phyloP scores from a whole-genome alignment of 2,797 vertebrate species.

The Allobates femoralis region DNA sequence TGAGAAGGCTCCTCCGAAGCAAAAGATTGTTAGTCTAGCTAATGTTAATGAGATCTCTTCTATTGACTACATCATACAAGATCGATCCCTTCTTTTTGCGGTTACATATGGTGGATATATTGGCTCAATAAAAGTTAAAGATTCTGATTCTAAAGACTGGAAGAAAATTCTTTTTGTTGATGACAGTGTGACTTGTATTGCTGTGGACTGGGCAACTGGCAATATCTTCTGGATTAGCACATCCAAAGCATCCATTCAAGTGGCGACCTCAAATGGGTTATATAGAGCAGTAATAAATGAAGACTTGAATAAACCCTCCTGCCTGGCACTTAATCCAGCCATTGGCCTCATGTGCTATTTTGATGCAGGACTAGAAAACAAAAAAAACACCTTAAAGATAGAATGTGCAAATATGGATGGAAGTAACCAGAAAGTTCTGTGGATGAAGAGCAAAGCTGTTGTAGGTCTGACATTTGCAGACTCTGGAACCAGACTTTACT shows the following conservation, averaged over 20 bases:
- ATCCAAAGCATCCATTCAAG: slow-evolving; percentile 72
- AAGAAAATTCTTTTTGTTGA: slow-evolving; percentile 74
- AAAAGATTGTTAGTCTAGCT: slow-evolving; percentile 73
- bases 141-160: slow-evolving; percentile 70
- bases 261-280: slow-evolving; percentile 73
- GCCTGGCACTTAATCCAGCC: slow-evolving; percentile 81
- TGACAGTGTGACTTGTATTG: slow-evolving; percentile 75
- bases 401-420: slow-evolving; percentile 89
- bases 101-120: slow-evolving; percentile 76
- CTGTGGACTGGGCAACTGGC: slow-evolving; percentile 88
- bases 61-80: slow-evolving; percentile 76
- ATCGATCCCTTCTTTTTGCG: slow-evolving; percentile 79
- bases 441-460: slow-evolving; percentile 78
- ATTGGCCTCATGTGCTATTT: slow-evolving; percentile 83
- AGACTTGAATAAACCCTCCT: slow-evolving; percentile 72
- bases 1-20: slow-evolving; percentile 75
- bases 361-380: slow-evolving; percentile 61
- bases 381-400: slow-evolving; percentile 62
- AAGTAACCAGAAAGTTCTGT: slow-evolving; percentile 73
- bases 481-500: slow-evolving; percentile 81
- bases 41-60: slow-evolving; percentile 73
- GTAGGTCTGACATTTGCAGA: slow-evolving; percentile 79
- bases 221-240: slow-evolving; percentile 89
- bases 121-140: slow-evolving; percentile 74
- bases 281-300: slow-evolving; percentile 73